Conservation (phyloP, 2,113 vertebrate genomes). For the Fregetta grallaria region DNA sequence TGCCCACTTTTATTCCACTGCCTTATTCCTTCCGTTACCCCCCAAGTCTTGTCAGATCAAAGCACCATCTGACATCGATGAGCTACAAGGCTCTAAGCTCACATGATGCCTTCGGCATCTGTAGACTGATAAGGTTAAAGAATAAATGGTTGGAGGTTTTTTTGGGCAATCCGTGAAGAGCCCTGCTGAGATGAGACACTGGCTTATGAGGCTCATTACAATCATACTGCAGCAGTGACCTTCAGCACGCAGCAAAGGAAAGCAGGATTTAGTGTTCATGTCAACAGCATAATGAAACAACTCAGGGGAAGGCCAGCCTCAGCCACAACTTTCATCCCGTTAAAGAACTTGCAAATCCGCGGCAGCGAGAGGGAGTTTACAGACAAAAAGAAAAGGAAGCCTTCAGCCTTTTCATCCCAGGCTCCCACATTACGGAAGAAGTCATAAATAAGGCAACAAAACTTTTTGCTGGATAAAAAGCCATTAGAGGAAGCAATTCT, state of each 20-base stretch:
- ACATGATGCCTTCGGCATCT: neutral
- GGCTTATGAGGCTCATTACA: conserved; percentile 53
- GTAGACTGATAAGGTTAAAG: conserved; percentile 22
- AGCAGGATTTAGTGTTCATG: conserved; percentile 64
- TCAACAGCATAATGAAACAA: conserved; percentile 68
- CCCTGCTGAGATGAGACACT: conserved; percentile 49
- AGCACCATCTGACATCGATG: neutral
- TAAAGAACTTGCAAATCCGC: conserved; percentile 17
- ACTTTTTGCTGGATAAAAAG: conserved; percentile 4
- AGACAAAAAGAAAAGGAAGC: conserved; percentile 15
- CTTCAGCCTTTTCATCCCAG: neutral
- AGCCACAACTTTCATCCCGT: conserved; percentile 42
- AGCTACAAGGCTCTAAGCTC: conserved; percentile 43
- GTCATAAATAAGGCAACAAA: conserved; percentile 28
- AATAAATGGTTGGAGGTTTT: neutral
- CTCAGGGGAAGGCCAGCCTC: conserved; percentile 54
- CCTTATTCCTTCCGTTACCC: neutral
- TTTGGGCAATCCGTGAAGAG: neutral
- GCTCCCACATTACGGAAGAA: neutral
- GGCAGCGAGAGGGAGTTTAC: neutral
- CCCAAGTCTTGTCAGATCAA: neutral
- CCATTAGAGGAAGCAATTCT: neutral
- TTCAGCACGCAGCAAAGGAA: conserved; percentile 64
- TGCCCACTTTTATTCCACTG: neutral
- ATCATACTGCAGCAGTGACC: conserved; percentile 54